A percentile compares a stretch with the other conserved stretches of the same genome.
Evolutionary conservation across 2,797 vertebrate genomes (phyloP).

Genomic region (Parauchenoglanis punctatus): DNA sequence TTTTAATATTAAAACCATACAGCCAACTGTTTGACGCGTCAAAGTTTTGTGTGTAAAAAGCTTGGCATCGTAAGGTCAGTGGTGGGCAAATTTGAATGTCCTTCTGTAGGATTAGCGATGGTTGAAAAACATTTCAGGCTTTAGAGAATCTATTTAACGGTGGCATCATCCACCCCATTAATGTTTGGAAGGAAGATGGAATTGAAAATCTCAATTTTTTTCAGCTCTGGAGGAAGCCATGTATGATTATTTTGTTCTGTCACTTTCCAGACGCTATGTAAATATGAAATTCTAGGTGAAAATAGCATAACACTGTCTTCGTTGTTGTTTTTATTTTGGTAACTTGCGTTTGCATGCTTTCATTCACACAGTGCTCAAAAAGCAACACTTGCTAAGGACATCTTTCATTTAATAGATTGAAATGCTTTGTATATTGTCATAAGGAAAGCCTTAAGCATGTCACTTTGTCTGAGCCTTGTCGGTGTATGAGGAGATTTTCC

Average conservation of each 20-base stretch:
- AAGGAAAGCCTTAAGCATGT: constrained; percentile 55
- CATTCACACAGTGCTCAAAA: constrained; percentile 31
- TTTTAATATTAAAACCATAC: background rate
- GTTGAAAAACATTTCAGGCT: constrained; percentile 22
- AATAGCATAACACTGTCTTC: constrained; percentile 11
- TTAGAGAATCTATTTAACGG: constrained; percentile 16
- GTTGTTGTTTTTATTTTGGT: background rate
- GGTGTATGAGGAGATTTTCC: constrained; percentile 67
- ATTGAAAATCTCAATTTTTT: background rate
- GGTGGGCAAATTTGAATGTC: background rate
- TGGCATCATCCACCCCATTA: constrained; percentile 11
- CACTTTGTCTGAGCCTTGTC: constrained; percentile 60
- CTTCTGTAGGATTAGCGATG: background rate
- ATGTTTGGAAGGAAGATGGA: constrained; percentile 9
- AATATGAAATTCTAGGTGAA: constrained; percentile 25
- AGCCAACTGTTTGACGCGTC: background rate
- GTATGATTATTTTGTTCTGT: background rate
- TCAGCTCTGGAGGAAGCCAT: background rate
- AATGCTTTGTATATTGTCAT: constrained; percentile 49
- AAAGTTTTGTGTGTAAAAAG: constrained; percentile 11
- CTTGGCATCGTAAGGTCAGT: background rate
- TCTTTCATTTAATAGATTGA: constrained; percentile 53
- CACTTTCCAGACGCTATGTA: background rate
- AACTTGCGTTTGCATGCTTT: constrained; percentile 31
- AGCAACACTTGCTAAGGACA: constrained; percentile 36